A percentile compares a stretch with the other conserved stretches of the same genome.
These are phyloP conservation scores for Ellobius talpinus DNA, from an alignment of 2,113 vertebrate genomes.

Conservation along the genomic window DNA sequence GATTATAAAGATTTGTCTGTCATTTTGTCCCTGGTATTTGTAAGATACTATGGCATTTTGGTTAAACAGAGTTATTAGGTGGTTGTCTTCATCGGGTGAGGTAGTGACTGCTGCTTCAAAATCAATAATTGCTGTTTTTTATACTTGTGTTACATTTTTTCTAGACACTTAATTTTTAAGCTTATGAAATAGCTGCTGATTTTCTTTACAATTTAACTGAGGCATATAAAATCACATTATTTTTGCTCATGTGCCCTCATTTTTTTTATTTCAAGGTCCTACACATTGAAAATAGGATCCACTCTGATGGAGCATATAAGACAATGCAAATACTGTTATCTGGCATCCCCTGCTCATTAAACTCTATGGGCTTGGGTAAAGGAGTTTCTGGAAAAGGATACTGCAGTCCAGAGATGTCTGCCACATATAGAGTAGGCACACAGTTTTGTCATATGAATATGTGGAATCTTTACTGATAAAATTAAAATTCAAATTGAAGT, in stretches of 20 bases:
- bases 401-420: neutral
- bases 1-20: neutral
- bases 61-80: neutral
- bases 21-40: neutral
- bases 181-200: neutral
- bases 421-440: neutral
- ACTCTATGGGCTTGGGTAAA: neutral
- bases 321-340: neutral
- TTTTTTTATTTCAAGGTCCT: neutral
- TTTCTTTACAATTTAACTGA: slow-evolving; percentile 45
- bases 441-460: neutral
- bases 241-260: neutral
- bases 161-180: neutral
- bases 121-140: slow-evolving; percentile 27
- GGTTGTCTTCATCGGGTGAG: slow-evolving; percentile 9
- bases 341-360: neutral
- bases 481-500: slow-evolving; percentile 54
- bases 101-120: slow-evolving; percentile 25
- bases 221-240: slow-evolving; percentile 21
- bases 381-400: neutral
- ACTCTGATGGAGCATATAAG: neutral
- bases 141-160: neutral
- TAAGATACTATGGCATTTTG: slow-evolving; percentile 37
- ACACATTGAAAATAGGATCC: neutral
- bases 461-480: neutral